Base-by-base conservation (phyloP, 2,888 invertebrate genomes). In the Apamea sordens region DNA sequence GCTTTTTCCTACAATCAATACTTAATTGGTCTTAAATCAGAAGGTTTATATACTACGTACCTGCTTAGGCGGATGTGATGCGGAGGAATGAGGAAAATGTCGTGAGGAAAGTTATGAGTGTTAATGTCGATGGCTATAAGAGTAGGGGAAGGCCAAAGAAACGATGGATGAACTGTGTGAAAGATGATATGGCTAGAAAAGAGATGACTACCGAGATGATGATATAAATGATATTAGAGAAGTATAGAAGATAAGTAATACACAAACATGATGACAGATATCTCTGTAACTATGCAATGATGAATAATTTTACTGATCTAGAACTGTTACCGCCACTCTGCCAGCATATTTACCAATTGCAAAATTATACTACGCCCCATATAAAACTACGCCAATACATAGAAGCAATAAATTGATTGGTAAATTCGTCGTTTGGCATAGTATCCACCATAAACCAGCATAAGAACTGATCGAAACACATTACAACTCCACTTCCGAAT, bases 381-480 rank as follows among this genome's bases (percentile, higher is more conserved):
- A 78, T 44, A 73, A 53, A 69, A 65, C 78, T 44, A 73, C 50
- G 65, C 21, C 76, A 83, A 79, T 75, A 70, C 3, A 85, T 69
- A 1, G 47, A 53, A 61, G 44, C 61, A 76, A 79, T 82, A 85
- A 85, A 85, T 72, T 73, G 36, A 79, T 85, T 63, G 56, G 53
- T 69, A 47, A 75, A 64, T 73, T 73, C 56, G 68, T 73, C 77
- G 50, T 80, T 85, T 87, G 85, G 83, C 87, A 77, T 70, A 53
- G 77, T 47, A 67, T 76, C 32, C 44, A 69, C 77, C 41, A 86
- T 87, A 87, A 86, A 87, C 78, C 28, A 70, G 56, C 5, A n/a
- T 13, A 82, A 67, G 70, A 86, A 71, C 64, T 75, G 76, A 83
- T 80, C 53, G 73, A 41, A 80, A 73, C 56, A 71, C 72, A 75